Evolutionary conservation across 2,797 vertebrate genomes (phyloP).

Genomic region (Harpagifer antarcticus): DNA sequence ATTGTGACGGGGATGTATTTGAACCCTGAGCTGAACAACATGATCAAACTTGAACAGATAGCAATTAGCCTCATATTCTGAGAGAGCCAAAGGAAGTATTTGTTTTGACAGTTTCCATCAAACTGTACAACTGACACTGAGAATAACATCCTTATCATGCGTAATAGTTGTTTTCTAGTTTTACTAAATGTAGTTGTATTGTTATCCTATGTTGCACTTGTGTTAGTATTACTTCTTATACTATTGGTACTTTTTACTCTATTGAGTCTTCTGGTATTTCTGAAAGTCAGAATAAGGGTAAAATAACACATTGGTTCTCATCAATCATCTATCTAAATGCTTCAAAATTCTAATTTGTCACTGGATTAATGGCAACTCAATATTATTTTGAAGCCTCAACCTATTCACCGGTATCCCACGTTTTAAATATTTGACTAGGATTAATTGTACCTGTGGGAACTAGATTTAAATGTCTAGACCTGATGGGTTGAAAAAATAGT

Average conservation of each 20-base stretch:
- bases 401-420: background rate
- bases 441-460: background rate
- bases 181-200: too few relatives aligned
- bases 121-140: too few relatives aligned
- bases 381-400: accelerated
- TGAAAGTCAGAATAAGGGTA: too few relatives aligned
- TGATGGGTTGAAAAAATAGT: background rate
- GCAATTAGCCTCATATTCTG: background rate
- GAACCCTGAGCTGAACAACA: background rate
- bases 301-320: too few relatives aligned
- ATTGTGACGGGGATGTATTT: background rate
- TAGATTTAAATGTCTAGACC: background rate
- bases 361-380: background rate
- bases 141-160: too few relatives aligned
- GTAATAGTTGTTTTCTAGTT: too few relatives aligned
- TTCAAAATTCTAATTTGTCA: background rate
- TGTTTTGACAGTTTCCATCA: too few relatives aligned
- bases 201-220: too few relatives aligned
- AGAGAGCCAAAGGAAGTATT: too few relatives aligned
- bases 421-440: background rate
- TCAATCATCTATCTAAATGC: background rate
- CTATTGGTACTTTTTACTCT: too few relatives aligned
- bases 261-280: too few relatives aligned
- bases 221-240: too few relatives aligned
- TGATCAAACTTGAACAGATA: background rate